Conservation (phyloP, 2,113 vertebrate species). For the Henicopernis longicauda region DNA sequence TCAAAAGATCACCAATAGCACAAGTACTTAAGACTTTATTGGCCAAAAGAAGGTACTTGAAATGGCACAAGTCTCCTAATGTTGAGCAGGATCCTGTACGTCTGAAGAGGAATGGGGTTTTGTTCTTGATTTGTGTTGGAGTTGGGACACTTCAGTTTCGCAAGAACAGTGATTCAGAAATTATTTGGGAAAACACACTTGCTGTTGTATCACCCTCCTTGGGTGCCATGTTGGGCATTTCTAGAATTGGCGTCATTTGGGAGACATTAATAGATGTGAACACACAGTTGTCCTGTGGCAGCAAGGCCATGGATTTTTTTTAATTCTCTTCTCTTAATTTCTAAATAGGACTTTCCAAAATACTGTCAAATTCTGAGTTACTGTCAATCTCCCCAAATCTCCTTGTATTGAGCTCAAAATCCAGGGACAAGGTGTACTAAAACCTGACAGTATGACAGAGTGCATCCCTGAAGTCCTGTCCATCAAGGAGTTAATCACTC, state of each 20-base stretch:
- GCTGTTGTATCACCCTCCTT: background rate
- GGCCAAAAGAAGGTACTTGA: background rate
- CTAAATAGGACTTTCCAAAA: background rate
- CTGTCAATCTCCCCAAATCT: background rate
- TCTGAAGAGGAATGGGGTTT: background rate
- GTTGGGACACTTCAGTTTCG: background rate
- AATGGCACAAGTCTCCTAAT: background rate
- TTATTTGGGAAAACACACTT: background rate
- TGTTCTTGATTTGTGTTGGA: background rate
- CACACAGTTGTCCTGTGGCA: background rate
- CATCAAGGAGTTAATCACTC: background rate
- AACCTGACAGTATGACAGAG: background rate
- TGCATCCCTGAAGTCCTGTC: background rate
- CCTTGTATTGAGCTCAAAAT: background rate
- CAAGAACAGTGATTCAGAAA: background rate
- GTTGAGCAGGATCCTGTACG: background rate
- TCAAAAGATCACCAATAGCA: background rate
- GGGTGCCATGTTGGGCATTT: background rate
- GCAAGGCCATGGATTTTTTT: background rate
- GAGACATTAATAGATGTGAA: background rate
- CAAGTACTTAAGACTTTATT: background rate
- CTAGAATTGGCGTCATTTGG: background rate
- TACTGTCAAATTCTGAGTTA: background rate
- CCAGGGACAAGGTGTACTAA: background rate
- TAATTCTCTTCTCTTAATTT: background rate